These are phyloP conservation scores for Malurus melanocephalus DNA, from an alignment of 2,113 vertebrate species.

Conservation along the genomic window DNA sequence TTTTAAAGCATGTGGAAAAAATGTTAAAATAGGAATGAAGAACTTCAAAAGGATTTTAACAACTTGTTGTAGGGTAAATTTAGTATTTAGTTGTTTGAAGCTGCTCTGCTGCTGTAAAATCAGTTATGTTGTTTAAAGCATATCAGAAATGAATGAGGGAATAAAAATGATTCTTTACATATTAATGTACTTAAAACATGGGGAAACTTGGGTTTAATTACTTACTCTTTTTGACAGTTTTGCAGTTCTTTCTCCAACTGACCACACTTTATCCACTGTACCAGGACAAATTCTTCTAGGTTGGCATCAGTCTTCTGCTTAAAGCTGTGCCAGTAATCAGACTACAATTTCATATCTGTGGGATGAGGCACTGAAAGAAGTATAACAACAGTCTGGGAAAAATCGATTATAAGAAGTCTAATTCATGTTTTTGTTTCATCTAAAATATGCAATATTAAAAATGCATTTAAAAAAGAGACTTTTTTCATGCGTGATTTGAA, in stretches of 20 bases:
- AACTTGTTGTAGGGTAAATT: not conserved
- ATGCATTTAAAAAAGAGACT: not conserved
- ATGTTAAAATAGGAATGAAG: not conserved
- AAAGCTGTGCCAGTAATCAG: not conserved
- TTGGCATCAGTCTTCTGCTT: not conserved
- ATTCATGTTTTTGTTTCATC: not conserved
- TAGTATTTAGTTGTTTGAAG: not conserved
- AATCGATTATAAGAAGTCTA: not conserved
- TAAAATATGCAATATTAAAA: not conserved
- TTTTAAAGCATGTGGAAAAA: not conserved
- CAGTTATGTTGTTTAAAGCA: not conserved
- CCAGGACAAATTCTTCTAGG: not conserved
- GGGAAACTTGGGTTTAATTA: not conserved
- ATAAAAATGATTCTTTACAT: not conserved
- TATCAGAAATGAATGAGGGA: not conserved
- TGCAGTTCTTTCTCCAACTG: not conserved
- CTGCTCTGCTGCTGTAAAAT: not conserved
- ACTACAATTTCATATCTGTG: not conserved
- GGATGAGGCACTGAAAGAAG: not conserved
- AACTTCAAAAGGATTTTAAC: not conserved
- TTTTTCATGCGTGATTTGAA: not conserved
- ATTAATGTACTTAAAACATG: not conserved
- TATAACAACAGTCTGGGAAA: not conserved
- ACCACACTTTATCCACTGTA: not conserved
- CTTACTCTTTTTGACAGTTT: not conserved